Percentiles rank a stretch among this genome's conserved stretches.
These are phyloP conservation scores for Aspiorhynchus laticeps DNA, from an alignment of 2,113 vertebrate genomes.

Conservation along the genomic window DNA sequence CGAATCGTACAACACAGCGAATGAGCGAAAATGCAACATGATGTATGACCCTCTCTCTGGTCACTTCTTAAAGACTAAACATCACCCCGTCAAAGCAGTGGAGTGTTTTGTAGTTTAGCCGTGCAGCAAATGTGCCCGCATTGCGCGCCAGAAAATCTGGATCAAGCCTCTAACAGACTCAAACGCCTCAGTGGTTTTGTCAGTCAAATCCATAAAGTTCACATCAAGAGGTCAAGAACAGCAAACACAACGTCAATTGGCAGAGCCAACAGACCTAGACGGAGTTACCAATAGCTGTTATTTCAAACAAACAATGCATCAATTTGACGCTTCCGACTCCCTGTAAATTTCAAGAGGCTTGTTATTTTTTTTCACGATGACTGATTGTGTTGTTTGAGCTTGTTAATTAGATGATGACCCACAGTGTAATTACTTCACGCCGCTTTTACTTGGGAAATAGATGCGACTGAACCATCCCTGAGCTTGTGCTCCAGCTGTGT, in stretches of 20 bases:
- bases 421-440: conserved; percentile 53
- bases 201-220: conserved; percentile 25
- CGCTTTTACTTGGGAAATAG: conserved; percentile 53
- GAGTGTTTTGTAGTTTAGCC: background rate
- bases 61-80: conserved; percentile 59
- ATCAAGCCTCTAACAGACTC: background rate
- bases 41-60: conserved; percentile 71
- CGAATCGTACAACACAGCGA: conserved; percentile 59
- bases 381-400: conserved; percentile 55
- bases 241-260: background rate
- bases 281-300: background rate
- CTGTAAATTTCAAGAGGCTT: conserved; percentile 11
- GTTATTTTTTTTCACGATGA: conserved; percentile 47
- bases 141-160: background rate
- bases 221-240: background rate
- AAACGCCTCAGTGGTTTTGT: background rate
- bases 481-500: conserved; percentile 30
- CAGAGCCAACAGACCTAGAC: background rate
- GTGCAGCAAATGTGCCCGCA: conserved; percentile 1
- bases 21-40: conserved; percentile 55
- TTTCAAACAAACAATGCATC: conserved; percentile 3
- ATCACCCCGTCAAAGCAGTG: conserved; percentile 4
- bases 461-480: conserved; percentile 27
- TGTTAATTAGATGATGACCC: conserved; percentile 59
- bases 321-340: background rate